These are phyloP conservation scores for Larimichthys polyactis DNA, from an alignment of 2,113 vertebrate genomes.

Conservation along the genomic window DNA sequence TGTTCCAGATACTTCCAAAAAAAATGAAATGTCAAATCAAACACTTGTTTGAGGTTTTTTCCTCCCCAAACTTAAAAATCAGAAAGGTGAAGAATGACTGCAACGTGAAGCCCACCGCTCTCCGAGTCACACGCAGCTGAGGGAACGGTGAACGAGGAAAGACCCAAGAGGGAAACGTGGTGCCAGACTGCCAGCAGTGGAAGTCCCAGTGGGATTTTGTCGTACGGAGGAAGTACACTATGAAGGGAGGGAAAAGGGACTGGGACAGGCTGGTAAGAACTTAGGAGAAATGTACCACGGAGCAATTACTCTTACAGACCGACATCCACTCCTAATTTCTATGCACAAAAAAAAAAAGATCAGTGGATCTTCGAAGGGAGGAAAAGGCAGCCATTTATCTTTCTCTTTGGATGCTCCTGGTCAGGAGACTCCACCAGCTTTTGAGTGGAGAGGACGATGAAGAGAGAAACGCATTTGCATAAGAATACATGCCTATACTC, in stretches of 20 bases:
- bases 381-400: conserved; percentile 72
- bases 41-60: neutral
- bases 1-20: neutral
- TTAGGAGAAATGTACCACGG: conserved; percentile 58
- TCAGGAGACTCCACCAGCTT: conserved; percentile 65
- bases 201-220: conserved; percentile 26
- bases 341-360: conserved; percentile 65
- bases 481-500: conserved; percentile 71
- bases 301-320: conserved; percentile 72
- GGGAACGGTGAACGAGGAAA: conserved; percentile 15
- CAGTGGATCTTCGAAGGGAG: conserved; percentile 55
- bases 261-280: conserved; percentile 23
- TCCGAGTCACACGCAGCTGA: neutral
- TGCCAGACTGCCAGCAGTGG: conserved; percentile 29
- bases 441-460: conserved; percentile 27
- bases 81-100: neutral
- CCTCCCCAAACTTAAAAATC: neutral
- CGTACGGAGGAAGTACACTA: neutral
- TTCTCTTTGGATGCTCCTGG: conserved; percentile 63
- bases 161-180: conserved; percentile 7
- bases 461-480: conserved; percentile 76
- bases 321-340: conserved; percentile 69
- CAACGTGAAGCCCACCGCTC: neutral
- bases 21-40: conserved; percentile 8
- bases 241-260: neutral